Conservation (phyloP, 2,113 vertebrate species). For the Melanerpes aurifrons region DNA sequence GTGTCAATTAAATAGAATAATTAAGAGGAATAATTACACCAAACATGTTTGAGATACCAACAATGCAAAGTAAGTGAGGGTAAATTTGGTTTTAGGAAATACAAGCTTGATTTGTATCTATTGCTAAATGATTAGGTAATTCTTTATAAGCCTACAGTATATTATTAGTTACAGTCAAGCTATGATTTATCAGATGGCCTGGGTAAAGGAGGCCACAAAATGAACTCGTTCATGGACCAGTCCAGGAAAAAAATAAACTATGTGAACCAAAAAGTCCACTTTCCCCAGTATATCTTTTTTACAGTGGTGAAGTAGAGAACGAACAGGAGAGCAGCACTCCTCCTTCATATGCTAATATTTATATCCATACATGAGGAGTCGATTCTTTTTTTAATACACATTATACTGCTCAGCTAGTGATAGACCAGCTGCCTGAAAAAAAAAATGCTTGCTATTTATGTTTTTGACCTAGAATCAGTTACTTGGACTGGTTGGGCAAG, state of each 20-base stretch:
- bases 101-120: not conserved
- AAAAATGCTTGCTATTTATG: not conserved
- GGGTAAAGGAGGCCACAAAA: not conserved
- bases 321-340: no score
- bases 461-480: not conserved
- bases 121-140: not conserved
- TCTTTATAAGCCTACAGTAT: not conserved
- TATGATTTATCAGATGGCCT: not conserved
- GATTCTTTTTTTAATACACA: not conserved
- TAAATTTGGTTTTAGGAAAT: not conserved
- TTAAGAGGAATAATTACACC: not conserved
- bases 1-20: not conserved
- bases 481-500: not conserved
- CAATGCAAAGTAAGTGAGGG: not conserved
- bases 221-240: rapidly evolving
- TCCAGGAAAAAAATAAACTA: not conserved
- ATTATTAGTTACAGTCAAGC: not conserved
- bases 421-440: not conserved
- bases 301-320: no score
- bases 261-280: no score
- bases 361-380: not conserved
- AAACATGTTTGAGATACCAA: not conserved
- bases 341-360: not conserved
- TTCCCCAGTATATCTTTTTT: no score
- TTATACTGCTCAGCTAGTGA: not conserved